These are phyloP conservation scores for Herpetotheres cachinnans DNA, from an alignment of 2,113 vertebrate genomes.

Conservation along the genomic window DNA sequence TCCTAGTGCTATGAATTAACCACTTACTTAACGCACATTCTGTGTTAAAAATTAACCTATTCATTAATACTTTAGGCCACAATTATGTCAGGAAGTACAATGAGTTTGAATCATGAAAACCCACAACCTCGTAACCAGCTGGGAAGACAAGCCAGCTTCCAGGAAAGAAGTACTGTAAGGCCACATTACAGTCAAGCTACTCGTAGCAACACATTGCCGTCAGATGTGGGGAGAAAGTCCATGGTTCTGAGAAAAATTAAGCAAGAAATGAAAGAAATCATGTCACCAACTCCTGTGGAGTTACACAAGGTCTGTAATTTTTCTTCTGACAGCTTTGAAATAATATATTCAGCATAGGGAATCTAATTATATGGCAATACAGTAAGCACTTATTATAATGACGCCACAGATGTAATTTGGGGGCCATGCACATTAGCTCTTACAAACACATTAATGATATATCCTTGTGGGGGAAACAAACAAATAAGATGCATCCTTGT, in stretches of 20 bases:
- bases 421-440: constrained; percentile 7
- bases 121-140: constrained; percentile 83
- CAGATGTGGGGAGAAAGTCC: constrained; percentile 89
- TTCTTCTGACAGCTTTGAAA: background rate
- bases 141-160: constrained; percentile 96
- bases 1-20: constrained; percentile 41
- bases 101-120: constrained; percentile 93
- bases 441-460: background rate
- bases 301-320: constrained; percentile 89
- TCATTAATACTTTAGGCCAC: constrained; percentile 88
- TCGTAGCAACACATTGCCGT: constrained; percentile 95
- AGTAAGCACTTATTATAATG: constrained; percentile 51
- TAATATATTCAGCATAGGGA: constrained; percentile 16
- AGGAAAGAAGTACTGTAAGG: constrained; percentile 87
- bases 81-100: constrained; percentile 97
- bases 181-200: constrained; percentile 86
- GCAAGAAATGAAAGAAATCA: constrained; percentile 93
- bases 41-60: constrained; percentile 43
- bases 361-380: constrained; percentile 10
- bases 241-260: constrained; percentile 93
- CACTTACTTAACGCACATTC: background rate
- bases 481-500: constrained; percentile 21
- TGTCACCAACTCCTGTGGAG: constrained; percentile 96
- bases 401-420: constrained; percentile 22
- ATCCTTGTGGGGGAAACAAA: background rate